phyloP scores from a whole-genome alignment of 2,113 vertebrate genomes.

The Corythoichthys intestinalis region DNA sequence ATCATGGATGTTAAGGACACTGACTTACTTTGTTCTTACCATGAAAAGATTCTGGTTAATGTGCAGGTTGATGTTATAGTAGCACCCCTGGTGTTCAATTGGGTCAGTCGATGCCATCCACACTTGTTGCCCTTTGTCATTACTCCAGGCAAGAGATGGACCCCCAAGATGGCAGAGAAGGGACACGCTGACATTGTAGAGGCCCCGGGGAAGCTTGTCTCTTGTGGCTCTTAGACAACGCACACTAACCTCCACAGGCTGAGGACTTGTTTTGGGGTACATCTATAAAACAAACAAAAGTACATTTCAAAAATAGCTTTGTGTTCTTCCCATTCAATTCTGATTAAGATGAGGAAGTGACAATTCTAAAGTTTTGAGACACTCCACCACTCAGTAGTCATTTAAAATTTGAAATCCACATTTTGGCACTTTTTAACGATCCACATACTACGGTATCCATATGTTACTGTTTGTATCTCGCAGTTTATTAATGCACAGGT shows the following conservation, averaged over 20 bases:
- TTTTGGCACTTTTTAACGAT: neutral
- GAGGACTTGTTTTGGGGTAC: conserved; percentile 49
- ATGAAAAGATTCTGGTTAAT: conserved; percentile 78
- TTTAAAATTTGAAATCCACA: no score
- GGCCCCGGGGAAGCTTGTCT: conserved; percentile 83
- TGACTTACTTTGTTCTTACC: conserved; percentile 67
- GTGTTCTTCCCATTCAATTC: neutral
- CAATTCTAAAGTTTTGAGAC: neutral
- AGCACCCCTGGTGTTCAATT: conserved; percentile 74
- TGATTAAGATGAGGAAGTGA: neutral
- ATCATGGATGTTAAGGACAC: no score
- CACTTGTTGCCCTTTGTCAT: conserved; percentile 50
- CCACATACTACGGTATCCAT: neutral
- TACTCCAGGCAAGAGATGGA: conserved; percentile 52
- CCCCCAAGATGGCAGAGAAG: conserved; percentile 76
- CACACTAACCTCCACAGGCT: conserved; percentile 76
- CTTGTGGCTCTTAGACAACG: conserved; percentile 81
- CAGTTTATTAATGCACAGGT: neutral
- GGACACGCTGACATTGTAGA: conserved; percentile 76
- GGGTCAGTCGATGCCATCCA: conserved; percentile 61
- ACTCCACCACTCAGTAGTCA: no score
- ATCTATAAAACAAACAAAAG: conserved; percentile 61
- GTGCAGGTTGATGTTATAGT: conserved; percentile 76
- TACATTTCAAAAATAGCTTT: neutral
- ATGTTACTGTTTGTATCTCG: neutral